phyloP scores from a whole-genome alignment of 23 tunicate genomes.

The Trididemnum miniatum region DNA sequence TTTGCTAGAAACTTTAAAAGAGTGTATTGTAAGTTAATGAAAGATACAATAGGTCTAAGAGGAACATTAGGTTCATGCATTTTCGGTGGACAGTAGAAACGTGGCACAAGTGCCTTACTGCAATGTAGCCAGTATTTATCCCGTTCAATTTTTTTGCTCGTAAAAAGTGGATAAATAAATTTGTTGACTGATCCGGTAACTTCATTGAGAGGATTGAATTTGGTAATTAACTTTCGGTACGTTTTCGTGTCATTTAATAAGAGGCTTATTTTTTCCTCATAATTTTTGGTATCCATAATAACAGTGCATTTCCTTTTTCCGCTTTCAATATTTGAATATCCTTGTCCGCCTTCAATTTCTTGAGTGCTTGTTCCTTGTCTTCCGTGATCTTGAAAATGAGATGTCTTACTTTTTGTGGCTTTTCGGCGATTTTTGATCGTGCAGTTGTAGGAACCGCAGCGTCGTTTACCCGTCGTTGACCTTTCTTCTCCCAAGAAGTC shows the following conservation, averaged over 20 bases:
- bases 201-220: neutral
- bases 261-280: neutral
- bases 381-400: too few relatives aligned
- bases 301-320: neutral
- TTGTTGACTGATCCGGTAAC: neutral
- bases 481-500: too few relatives aligned
- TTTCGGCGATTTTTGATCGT: too few relatives aligned
- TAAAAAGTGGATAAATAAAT: neutral
- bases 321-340: neutral
- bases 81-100: neutral
- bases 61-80: constrained; percentile 3
- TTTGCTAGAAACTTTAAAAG: too few relatives aligned
- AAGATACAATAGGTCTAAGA: neutral
- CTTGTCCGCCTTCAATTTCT: neutral
- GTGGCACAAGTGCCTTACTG: neutral
- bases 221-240: neutral
- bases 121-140: neutral
- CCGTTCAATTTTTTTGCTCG: neutral
- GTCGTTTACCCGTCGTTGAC: too few relatives aligned
- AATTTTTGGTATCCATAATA: neutral
- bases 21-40: too few relatives aligned
- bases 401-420: too few relatives aligned
- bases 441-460: too few relatives aligned
- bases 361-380: neutral
- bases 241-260: neutral